A percentile compares a stretch with the other conserved stretches of the same genome.
Conservation (phyloP, 1,140 invertebrate species). For the Phortica variegata region DNA sequence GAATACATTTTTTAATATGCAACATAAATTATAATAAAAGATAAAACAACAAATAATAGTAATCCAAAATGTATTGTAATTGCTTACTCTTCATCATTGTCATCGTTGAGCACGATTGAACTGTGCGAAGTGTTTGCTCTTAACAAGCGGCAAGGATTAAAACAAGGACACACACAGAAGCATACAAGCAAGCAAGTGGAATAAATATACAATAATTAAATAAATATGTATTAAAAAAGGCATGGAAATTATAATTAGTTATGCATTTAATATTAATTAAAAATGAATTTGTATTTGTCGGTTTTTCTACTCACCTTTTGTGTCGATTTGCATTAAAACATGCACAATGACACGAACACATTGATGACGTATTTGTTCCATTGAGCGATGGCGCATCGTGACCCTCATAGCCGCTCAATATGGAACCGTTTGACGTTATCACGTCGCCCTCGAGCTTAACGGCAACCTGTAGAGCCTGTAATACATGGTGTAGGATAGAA, state of each 20-base stretch:
- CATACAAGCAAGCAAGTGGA: not conserved
- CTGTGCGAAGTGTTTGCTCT: too few species aligned
- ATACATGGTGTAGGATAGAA: too few species aligned
- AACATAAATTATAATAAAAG: too few species aligned
- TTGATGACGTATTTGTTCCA: constrained; percentile 68
- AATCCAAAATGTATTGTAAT: too few species aligned
- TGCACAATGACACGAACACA: constrained; percentile 78
- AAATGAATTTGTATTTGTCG: not conserved
- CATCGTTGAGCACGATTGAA: too few species aligned
- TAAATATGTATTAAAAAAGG: too few species aligned
- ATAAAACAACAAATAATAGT: too few species aligned
- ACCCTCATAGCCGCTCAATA: constrained; percentile 69
- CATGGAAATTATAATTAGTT: not conserved
- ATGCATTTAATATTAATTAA: not conserved
- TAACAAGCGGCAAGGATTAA: too few species aligned
- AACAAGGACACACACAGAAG: not conserved
- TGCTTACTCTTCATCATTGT: too few species aligned
- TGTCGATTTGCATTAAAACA: constrained; percentile 66
- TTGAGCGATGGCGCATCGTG: constrained; percentile 62
- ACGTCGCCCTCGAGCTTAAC: constrained; percentile 92
- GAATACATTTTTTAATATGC: too few species aligned
- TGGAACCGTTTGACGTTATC: constrained; percentile 85
- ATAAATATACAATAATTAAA: not conserved
- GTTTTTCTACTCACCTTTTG: constrained; percentile 56
- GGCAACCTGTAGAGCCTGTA: constrained; percentile 79